phyloP scores from a whole-genome alignment of 2,113 vertebrate species.

The Callospermophilus lateralis region DNA sequence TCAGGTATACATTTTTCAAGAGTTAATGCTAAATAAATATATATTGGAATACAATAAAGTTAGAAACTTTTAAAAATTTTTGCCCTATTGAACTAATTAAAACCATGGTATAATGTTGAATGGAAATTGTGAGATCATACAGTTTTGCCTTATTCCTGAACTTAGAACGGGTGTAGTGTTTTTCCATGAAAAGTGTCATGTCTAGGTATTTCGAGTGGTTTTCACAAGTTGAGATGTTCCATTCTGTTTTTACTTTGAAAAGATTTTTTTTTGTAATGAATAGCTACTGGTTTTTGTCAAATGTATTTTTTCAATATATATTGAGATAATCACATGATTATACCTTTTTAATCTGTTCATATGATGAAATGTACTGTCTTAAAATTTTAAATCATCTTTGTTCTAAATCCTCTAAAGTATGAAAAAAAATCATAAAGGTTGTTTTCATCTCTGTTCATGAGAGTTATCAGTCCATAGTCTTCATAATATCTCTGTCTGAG shows the following conservation, averaged over 20 bases:
- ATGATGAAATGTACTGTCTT: background rate
- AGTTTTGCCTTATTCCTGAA: background rate
- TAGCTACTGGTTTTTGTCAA: background rate
- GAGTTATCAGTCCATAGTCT: too few species aligned
- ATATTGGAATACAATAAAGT: background rate
- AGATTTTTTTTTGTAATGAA: background rate
- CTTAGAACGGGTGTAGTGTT: background rate
- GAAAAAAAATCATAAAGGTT: background rate
- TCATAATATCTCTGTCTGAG: too few species aligned
- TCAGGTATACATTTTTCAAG: background rate
- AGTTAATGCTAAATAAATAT: background rate
- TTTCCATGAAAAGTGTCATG: background rate
- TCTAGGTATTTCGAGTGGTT: too few species aligned
- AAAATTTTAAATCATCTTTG: background rate
- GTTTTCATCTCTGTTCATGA: background rate
- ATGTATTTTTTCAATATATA: background rate
- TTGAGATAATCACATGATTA: background rate
- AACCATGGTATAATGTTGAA: background rate
- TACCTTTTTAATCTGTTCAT: background rate
- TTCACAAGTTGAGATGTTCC: too few species aligned
- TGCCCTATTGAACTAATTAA: background rate
- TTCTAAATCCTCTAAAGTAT: background rate
- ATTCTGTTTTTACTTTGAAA: background rate
- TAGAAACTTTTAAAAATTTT: background rate
- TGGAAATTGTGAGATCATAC: background rate